A percentile compares a stretch with the other conserved stretches of the same genome.
Evolutionary conservation across 53 echinoderm and acorn worm genomes (phyloP).

Genomic region (Patiria pectinifera): DNA sequence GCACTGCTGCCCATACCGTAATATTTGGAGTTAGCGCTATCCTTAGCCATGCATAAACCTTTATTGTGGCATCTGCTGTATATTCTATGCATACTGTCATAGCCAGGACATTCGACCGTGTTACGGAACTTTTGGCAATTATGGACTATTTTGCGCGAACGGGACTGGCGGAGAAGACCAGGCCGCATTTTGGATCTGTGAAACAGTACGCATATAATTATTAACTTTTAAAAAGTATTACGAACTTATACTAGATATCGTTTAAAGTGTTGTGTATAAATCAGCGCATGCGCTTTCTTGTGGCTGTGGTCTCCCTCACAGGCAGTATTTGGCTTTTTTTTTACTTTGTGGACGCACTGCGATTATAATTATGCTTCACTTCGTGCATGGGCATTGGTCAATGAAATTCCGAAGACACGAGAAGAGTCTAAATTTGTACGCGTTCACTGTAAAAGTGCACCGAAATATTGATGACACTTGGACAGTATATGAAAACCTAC

Average conservation of each 20-base stretch:
- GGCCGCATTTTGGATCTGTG: slow-evolving; percentile 13
- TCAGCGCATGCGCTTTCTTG: slow-evolving; percentile 17
- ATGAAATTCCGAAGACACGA: neutral
- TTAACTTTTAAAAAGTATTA: slow-evolving; percentile 38
- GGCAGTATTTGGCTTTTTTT: neutral
- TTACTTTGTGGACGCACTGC: neutral
- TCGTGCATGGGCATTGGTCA: neutral
- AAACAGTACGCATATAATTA: slow-evolving; percentile 57
- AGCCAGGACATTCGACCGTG: slow-evolving; percentile 9
- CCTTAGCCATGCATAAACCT: neutral
- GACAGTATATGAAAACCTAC: neutral
- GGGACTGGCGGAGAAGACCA: slow-evolving; percentile 16
- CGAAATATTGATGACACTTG: neutral
- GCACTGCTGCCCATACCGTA: neutral
- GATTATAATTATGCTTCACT: neutral
- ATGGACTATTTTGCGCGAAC: slow-evolving; percentile 16
- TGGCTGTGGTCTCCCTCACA: slow-evolving; percentile 20
- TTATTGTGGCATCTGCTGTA: slow-evolving; percentile 1
- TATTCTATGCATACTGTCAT: slow-evolving; percentile 40
- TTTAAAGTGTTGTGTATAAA: slow-evolving; percentile 15
- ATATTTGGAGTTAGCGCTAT: neutral
- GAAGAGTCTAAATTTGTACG: neutral
- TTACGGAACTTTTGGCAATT: neutral
- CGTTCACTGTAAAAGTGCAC: neutral
- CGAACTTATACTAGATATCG: slow-evolving; percentile 34